Conservation (phyloP, 2,888 invertebrate species). For the Cylindroiulus punctatus region DNA sequence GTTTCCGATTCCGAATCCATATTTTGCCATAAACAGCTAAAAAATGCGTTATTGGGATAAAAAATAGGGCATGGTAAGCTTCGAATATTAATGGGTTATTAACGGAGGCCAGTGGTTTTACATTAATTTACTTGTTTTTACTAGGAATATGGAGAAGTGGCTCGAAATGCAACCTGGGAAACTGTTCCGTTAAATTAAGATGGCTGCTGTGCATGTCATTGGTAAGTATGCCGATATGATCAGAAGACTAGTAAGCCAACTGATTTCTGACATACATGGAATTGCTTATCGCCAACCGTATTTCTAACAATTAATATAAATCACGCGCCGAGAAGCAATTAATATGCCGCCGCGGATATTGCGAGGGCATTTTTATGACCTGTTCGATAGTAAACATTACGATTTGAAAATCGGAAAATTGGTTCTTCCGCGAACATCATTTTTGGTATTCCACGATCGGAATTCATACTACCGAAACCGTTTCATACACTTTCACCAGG, state of each 20-base stretch:
- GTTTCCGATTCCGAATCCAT: background rate
- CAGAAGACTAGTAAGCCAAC: constrained; percentile 12
- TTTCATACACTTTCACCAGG: background rate
- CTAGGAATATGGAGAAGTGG: constrained; percentile 34
- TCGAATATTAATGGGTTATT: background rate
- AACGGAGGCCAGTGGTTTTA: background rate
- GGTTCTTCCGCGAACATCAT: constrained; percentile 31
- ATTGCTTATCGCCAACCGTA: background rate
- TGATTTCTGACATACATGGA: background rate
- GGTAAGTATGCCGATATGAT: constrained; percentile 52
- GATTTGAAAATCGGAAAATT: constrained; percentile 45
- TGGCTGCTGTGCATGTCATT: constrained; percentile 51
- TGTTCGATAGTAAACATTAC: background rate
- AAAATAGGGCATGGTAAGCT: background rate
- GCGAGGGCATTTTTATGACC: background rate
- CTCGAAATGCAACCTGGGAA: constrained; percentile 42
- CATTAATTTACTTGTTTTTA: background rate
- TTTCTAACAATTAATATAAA: background rate
- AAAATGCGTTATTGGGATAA: background rate
- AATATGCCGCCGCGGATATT: background rate
- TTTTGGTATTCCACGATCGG: background rate
- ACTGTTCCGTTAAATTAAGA: constrained; percentile 51
- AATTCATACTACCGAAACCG: background rate
- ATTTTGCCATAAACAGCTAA: background rate
- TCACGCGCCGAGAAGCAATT: background rate